Evolutionary conservation across 1,140 invertebrate genomes (phyloP), one percentile per base, ranked within the genome.

Genomic region (Penaeus indicus): DNA sequence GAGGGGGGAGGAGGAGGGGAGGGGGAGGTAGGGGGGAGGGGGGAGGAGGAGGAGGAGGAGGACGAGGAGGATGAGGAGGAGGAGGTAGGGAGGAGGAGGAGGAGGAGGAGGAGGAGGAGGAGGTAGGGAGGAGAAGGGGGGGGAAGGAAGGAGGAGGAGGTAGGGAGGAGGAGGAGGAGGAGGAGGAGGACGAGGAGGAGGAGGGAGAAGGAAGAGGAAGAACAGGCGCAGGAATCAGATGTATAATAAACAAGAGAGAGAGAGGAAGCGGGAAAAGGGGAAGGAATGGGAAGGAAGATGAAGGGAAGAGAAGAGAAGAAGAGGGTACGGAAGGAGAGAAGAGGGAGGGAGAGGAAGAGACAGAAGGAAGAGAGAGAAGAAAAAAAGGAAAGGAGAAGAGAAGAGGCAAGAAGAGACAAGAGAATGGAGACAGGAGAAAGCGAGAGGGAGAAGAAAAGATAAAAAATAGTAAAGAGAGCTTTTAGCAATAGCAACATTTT

Each of bases 1-100:
- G 61, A 54, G 54, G 61, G 47, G 3, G 78, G 7, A 47, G 11
- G 32, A 60, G 61, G 16, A 38, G 27, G 38, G 18, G 18, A 16
- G 75, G 18, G 19, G 16, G 18, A 21, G 75, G 27, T 77, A 32
- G 19, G 18, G 75, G 27, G 18, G 75, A 38, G n/a, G 77, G 38
- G n/a, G 77, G 77, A 27, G 77, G 77, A 25, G 77, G 77, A 25
- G 77, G 63, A 18, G n/a, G 63, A 18, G 63, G 69, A 25, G 69
- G 69, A n/a, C n/a, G n/a, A n/a, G n/a, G n/a, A n/a, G n/a, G n/a
- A n/a, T n/a, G n/a, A n/a, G n/a, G n/a, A 25, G 69, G n/a, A 32
- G 16, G 47, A 42, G 78, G 78, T 54, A 25, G 42, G 47, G 47
- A 19, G 25, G 79, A 54, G 18, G 42, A 54, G n/a, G 1, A 1